Percentiles rank a stretch among this genome's conserved stretches.
phyloP scores from a whole-genome alignment of 35 echinoderm and acorn worm species.

The Lytechinus pictus region DNA sequence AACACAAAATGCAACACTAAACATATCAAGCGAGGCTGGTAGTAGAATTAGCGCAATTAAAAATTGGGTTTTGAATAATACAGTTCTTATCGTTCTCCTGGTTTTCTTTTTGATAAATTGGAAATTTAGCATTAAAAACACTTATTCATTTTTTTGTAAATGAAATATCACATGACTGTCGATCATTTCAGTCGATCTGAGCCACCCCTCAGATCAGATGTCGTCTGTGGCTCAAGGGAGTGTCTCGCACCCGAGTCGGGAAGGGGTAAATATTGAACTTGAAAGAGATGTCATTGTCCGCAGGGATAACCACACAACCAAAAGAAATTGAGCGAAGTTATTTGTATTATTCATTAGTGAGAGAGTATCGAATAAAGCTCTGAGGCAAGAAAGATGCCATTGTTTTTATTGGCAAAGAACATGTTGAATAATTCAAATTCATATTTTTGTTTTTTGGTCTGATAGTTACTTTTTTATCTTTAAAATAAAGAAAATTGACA shows the following conservation, averaged over 20 bases:
- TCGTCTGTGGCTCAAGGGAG: neutral
- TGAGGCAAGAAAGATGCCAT: neutral
- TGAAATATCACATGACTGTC: neutral
- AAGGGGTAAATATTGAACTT: neutral
- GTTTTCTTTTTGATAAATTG: too few relatives aligned
- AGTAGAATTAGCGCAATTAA: too few relatives aligned
- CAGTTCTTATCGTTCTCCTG: too few relatives aligned
- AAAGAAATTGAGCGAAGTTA: neutral
- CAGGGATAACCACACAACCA: neutral
- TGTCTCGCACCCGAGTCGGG: neutral
- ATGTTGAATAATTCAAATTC: too few relatives aligned
- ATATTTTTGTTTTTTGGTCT: too few relatives aligned
- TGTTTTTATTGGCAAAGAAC: too few relatives aligned
- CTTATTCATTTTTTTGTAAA: neutral
- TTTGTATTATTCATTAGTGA: conserved; percentile 6
- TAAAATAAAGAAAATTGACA: too few relatives aligned
- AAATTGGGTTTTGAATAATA: too few relatives aligned
- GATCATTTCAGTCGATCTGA: neutral
- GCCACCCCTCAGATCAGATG: neutral
- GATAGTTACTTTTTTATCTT: too few relatives aligned
- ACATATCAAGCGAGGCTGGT: too few relatives aligned
- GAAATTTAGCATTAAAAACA: neutral
- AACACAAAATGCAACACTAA: too few relatives aligned
- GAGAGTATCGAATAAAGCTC: neutral
- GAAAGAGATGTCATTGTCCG: neutral